phyloP scores from a whole-genome alignment of 2,888 invertebrate species.

The Branchellion lobata region DNA sequence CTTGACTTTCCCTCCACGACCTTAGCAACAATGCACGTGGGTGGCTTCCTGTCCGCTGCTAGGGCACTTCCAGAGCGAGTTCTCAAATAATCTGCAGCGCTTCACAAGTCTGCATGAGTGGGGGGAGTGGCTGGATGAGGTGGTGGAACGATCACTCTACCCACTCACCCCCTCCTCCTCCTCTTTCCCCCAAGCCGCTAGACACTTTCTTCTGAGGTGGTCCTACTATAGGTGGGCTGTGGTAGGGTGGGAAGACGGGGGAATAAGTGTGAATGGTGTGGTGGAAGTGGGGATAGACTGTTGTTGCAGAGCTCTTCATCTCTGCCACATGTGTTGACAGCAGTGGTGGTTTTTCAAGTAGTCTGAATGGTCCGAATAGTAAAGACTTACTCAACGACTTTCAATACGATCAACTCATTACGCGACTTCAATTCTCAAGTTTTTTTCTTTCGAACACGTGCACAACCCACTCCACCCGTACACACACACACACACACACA shows the following conservation, averaged over 20 bases:
- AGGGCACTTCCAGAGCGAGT: constrained; percentile 75
- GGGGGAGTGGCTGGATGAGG: constrained; percentile 93
- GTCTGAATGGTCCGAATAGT: too few species aligned
- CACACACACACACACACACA: not conserved
- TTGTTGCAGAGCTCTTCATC: too few species aligned
- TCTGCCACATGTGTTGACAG: too few species aligned
- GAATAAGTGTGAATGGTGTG: too few species aligned
- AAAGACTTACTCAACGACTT: too few species aligned
- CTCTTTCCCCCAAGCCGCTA: constrained; percentile 61
- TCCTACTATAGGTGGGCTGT: constrained; percentile 94
- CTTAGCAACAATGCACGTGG: not conserved
- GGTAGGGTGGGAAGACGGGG: too few species aligned
- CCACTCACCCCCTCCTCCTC: constrained; percentile 73
- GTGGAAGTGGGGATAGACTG: too few species aligned
- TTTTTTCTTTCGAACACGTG: too few species aligned
- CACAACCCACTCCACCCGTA: not conserved
- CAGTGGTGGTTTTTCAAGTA: too few species aligned
- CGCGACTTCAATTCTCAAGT: too few species aligned
- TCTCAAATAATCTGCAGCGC: constrained; percentile 69
- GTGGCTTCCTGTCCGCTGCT: not conserved
- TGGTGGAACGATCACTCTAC: constrained; percentile 84
- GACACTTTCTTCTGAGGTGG: constrained; percentile 95
- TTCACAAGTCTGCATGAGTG: constrained; percentile 93
- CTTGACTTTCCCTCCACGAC: not conserved
- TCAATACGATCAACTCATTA: too few species aligned